phyloP scores from a whole-genome alignment of 2,888 invertebrate genomes.

The Macrostomum cliftonense region DNA sequence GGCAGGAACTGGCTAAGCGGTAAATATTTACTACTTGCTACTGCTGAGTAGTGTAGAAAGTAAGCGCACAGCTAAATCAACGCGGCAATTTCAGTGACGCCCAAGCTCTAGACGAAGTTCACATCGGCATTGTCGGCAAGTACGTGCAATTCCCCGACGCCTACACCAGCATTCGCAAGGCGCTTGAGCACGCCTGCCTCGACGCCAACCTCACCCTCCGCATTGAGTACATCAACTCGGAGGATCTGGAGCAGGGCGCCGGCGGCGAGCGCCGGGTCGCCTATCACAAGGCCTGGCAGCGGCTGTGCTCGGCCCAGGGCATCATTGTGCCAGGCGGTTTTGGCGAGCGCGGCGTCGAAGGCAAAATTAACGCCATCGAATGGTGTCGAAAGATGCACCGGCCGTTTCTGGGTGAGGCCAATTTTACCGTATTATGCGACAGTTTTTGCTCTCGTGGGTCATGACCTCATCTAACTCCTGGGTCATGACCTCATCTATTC shows the following conservation, averaged over 20 bases:
- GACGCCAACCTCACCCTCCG: conserved; percentile 60
- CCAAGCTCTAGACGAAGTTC: conserved; percentile 40
- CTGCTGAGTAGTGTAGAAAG: no score
- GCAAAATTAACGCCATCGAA: conserved; percentile 74
- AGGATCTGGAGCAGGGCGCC: conserved; percentile 58
- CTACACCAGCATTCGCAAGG: conserved; percentile 53
- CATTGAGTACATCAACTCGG: conserved; percentile 65
- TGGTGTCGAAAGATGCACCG: conserved; percentile 76
- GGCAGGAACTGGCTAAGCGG: conserved; percentile 67
- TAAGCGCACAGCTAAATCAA: no score
- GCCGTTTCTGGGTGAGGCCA: conserved; percentile 62
- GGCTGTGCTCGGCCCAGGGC: conserved; percentile 56
- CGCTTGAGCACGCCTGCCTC: conserved; percentile 75
- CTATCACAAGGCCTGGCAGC: conserved; percentile 81
- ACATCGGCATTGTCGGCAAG: conserved; percentile 80
- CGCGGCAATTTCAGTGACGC: not conserved
- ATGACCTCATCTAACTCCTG: not conserved
- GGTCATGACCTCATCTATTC: no score
- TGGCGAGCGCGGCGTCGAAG: conserved; percentile 80
- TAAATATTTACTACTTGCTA: no score
- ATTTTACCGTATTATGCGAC: not conserved
- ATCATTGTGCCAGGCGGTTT: conserved; percentile 93
- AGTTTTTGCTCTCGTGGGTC: not conserved
- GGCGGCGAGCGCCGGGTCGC: conserved; percentile 55
- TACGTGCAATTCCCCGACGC: conserved; percentile 86